Evolutionary conservation across 2,888 invertebrate genomes (phyloP).

Genomic region (Euzetes globulus): DNA sequence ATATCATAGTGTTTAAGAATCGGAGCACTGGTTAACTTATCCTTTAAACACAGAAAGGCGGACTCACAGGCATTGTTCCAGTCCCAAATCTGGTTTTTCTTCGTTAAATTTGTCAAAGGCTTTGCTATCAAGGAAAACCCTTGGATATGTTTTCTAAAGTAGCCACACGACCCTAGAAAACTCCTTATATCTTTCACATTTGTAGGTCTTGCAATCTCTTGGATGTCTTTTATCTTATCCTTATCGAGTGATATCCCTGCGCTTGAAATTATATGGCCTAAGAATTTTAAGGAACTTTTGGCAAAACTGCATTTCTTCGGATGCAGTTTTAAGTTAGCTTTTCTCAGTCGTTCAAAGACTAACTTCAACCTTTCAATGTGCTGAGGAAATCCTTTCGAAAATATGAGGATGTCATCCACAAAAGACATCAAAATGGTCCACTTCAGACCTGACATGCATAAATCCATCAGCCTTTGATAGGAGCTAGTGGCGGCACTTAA

Average conservation of each 20-base stretch:
- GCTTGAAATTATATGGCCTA: slow-evolving; percentile 34
- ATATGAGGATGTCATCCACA: slow-evolving; percentile 42
- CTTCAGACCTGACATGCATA: slow-evolving; percentile 38
- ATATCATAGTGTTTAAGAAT: slow-evolving; percentile 40
- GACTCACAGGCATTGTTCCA: neutral
- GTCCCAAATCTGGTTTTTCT: neutral
- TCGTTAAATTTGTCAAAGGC: slow-evolving; percentile 31
- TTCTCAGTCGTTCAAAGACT: slow-evolving; percentile 38
- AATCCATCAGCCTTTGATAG: slow-evolving; percentile 43
- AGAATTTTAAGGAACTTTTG: slow-evolving; percentile 30
- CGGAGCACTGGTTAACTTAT: neutral
- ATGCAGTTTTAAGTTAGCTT: slow-evolving; percentile 40
- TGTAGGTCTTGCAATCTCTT: slow-evolving; percentile 1
- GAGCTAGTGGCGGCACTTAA: slow-evolving; percentile 42
- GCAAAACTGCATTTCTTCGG: slow-evolving; percentile 41
- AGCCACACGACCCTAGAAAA: slow-evolving; percentile 18
- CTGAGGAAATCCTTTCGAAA: slow-evolving; percentile 38
- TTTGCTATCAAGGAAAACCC: slow-evolving; percentile 27
- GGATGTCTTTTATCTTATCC: neutral
- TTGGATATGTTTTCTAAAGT: slow-evolving; percentile 30
- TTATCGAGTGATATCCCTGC: slow-evolving; percentile 23
- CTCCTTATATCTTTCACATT: neutral
- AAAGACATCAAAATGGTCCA: slow-evolving; percentile 41
- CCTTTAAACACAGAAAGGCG: neutral
- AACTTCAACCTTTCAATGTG: slow-evolving; percentile 34